A percentile compares a stretch with the other conserved stretches of the same genome.
phyloP scores from a whole-genome alignment of 2,888 invertebrate species.

The Leistus spinibarbis region DNA sequence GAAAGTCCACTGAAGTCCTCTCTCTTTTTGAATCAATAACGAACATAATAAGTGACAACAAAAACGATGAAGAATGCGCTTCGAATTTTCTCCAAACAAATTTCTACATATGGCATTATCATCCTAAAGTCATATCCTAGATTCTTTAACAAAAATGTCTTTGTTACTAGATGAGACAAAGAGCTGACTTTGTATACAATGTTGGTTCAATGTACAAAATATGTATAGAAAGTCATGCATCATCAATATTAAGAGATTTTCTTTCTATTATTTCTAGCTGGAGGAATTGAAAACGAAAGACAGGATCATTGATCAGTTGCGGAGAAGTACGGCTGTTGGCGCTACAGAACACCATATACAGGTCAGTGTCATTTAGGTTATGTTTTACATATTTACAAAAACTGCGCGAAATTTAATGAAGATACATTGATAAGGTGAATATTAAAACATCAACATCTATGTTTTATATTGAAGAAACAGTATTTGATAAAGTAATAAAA shows the following conservation, averaged over 20 bases:
- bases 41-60: not conserved
- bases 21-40: not conserved
- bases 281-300: constrained; percentile 75
- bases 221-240: constrained; percentile 11
- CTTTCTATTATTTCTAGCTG: constrained; percentile 60
- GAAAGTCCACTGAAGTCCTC: not conserved
- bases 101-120: not conserved
- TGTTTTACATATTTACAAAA: constrained; percentile 48
- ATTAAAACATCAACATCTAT: no score
- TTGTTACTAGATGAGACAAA: not conserved
- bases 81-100: not conserved
- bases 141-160: not conserved
- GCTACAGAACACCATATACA: not conserved
- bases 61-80: not conserved
- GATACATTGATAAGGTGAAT: no score
- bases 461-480: no score
- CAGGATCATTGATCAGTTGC: constrained; percentile 66
- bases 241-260: not conserved
- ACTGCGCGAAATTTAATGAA: no score
- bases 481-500: no score
- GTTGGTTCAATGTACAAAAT: not conserved
- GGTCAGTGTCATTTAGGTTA: constrained; percentile 39
- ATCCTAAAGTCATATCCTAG: not conserved
- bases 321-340: constrained; percentile 55
- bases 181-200: not conserved